Conservation (phyloP, 2,113 vertebrate genomes). For the Otolemur garnettii region DNA sequence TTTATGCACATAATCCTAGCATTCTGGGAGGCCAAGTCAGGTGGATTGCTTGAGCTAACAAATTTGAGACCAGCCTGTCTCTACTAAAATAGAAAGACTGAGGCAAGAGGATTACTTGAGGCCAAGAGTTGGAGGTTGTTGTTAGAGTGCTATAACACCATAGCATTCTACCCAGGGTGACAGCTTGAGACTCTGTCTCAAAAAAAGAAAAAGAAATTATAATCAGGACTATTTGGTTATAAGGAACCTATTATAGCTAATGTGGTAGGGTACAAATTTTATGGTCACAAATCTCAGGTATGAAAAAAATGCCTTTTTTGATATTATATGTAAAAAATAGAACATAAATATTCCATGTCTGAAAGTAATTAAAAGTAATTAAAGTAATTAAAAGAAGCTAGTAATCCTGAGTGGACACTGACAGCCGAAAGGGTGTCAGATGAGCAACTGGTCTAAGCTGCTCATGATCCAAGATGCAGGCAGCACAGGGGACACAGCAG, state of each 20-base stretch:
- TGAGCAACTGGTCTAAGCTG: background rate
- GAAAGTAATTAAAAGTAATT: no score
- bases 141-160: no score
- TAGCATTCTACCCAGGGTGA: no score
- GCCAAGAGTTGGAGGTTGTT: no score
- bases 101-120: no score
- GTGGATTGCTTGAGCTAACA: no score
- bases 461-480: background rate
- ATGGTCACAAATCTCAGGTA: background rate
- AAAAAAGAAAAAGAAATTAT: background rate
- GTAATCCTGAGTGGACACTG: background rate
- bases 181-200: no score
- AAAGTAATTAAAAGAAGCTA: background rate
- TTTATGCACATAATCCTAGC: no score
- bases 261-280: background rate
- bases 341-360: background rate
- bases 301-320: background rate
- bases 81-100: no score
- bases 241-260: background rate
- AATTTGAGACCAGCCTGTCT: no score
- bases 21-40: no score
- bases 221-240: background rate
- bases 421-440: background rate
- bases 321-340: background rate
- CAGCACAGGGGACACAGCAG: background rate